phyloP scores from a whole-genome alignment of 2,888 invertebrate genomes.

The Epistrophella euchroma region DNA sequence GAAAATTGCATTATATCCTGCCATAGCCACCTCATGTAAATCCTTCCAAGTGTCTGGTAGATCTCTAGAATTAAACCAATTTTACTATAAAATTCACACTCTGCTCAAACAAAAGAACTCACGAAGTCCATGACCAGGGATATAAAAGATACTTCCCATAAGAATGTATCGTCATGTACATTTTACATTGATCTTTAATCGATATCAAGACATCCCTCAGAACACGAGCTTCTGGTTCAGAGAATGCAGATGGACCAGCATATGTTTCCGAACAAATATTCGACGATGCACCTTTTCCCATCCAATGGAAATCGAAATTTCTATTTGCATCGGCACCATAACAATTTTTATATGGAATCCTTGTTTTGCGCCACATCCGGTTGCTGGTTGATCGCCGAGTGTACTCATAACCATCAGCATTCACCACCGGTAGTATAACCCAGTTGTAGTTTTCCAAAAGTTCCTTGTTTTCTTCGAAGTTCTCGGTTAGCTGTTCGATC shows the following conservation, averaged over 20 bases:
- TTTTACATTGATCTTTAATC: constrained; percentile 83
- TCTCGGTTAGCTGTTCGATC: constrained; percentile 86
- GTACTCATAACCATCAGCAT: constrained; percentile 90
- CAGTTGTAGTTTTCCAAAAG: constrained; percentile 87
- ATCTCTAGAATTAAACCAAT: constrained; percentile 76
- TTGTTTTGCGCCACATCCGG: constrained; percentile 88
- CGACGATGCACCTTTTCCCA: constrained; percentile 84
- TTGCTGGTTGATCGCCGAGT: constrained; percentile 82
- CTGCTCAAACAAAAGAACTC: constrained; percentile 76
- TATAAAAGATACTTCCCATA: constrained; percentile 89
- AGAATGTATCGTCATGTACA: constrained; percentile 91
- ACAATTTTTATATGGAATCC: constrained; percentile 85
- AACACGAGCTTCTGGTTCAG: constrained; percentile 88
- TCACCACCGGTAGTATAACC: constrained; percentile 87
- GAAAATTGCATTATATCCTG: constrained; percentile 82
- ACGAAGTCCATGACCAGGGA: constrained; percentile 87
- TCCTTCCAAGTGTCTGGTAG: constrained; percentile 84
- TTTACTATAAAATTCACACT: neutral
- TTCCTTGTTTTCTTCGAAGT: constrained; percentile 82
- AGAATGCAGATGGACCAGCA: constrained; percentile 87
- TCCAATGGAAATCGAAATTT: constrained; percentile 90
- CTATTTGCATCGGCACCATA: constrained; percentile 90
- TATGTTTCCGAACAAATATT: constrained; percentile 86
- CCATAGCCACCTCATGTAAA: constrained; percentile 82
- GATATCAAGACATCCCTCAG: constrained; percentile 85